Percentiles rank a stretch among this genome's conserved stretches.
Conservation (phyloP, 1,140 invertebrate genomes). For the Drosophila asahinai region DNA sequence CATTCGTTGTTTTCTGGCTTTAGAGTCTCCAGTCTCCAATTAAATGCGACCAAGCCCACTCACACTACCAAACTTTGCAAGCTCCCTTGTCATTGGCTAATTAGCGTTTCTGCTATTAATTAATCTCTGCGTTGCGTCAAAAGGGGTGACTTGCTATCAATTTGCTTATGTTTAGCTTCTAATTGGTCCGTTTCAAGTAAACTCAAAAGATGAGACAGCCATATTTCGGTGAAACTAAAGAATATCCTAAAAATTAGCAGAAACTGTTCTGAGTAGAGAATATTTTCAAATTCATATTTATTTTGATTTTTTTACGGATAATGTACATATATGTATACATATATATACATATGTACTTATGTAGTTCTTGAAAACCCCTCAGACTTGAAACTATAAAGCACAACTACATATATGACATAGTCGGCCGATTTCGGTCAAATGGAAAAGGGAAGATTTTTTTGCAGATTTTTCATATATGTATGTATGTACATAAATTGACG, state of each 20-base stretch:
- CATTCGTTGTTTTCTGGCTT: constrained; percentile 10
- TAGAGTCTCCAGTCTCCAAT: constrained; percentile 6
- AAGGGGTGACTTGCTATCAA: constrained; percentile 41
- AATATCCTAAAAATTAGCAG: no score
- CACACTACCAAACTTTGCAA: neutral
- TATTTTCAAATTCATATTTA: no score
- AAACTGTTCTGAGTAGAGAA: neutral
- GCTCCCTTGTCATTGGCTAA: constrained; percentile 74
- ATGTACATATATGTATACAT: no score
- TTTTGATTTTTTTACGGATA: no score
- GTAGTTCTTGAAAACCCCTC: no score
- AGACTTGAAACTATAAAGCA: no score
- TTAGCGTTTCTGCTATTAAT: constrained; percentile 59
- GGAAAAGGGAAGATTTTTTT: no score
- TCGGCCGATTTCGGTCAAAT: no score
- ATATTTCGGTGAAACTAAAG: neutral
- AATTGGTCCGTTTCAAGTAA: constrained; percentile 46
- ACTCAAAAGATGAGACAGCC: neutral
- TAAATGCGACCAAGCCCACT: constrained; percentile 5
- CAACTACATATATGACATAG: no score
- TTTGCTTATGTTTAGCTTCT: constrained; percentile 23
- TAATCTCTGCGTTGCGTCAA: constrained; percentile 35
- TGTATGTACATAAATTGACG: no score
- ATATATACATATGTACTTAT: no score
- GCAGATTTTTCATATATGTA: no score